phyloP scores from a whole-genome alignment of 2,888 invertebrate species.

The Sphaerophoria taeniata region DNA sequence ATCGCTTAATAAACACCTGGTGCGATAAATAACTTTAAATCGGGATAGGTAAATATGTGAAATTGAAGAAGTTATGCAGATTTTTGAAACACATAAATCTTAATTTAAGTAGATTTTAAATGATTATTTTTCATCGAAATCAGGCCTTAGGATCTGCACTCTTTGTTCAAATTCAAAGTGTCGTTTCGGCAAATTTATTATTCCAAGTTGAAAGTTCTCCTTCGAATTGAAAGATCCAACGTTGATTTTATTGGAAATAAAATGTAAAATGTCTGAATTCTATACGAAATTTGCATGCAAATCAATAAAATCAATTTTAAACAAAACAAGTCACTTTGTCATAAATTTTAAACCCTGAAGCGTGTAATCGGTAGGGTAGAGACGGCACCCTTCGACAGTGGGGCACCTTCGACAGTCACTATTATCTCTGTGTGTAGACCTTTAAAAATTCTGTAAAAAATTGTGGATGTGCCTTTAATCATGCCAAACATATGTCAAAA shows the following conservation, averaged over 20 bases:
- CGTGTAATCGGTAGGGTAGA: constrained; percentile 53
- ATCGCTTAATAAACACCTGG: too few relatives aligned
- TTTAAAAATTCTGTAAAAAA: too few relatives aligned
- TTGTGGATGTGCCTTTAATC: too few relatives aligned
- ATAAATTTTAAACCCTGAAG: constrained; percentile 33
- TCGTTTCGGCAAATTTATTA: background rate
- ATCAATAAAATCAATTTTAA: constrained; percentile 10
- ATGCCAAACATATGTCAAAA: too few relatives aligned
- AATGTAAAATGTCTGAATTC: constrained; percentile 18
- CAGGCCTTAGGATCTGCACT: background rate
- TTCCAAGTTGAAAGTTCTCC: constrained; percentile 1
- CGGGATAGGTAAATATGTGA: too few relatives aligned
- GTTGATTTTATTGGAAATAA: background rate
- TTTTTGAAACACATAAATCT: background rate
- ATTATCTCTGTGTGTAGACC: too few relatives aligned
- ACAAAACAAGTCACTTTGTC: constrained; percentile 39
- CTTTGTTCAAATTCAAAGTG: background rate
- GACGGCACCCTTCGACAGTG: too few relatives aligned
- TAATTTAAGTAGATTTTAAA: background rate
- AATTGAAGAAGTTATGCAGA: too few relatives aligned
- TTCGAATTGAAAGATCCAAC: background rate
- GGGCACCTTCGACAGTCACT: too few relatives aligned
- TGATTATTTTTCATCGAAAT: background rate
- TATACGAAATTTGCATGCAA: constrained; percentile 8
- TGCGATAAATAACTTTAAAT: too few relatives aligned